Base-by-base conservation (phyloP, 1,140 invertebrate species). In the Prorops nasuta region DNA sequence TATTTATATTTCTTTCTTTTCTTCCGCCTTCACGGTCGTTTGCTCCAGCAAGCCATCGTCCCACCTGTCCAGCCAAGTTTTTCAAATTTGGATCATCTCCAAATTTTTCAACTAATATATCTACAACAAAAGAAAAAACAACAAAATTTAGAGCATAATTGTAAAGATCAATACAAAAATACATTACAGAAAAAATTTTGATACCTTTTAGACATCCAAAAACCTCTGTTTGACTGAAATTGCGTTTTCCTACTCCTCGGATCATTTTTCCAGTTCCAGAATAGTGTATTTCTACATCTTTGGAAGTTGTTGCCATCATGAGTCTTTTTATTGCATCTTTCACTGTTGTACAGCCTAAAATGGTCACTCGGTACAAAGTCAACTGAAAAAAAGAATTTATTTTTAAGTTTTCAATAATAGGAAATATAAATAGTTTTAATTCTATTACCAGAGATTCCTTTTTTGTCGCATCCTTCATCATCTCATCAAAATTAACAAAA, bases 201-300 rank as follows among this genome's bases (percentile, higher is more conserved):
- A 39, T 44, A 54, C 52, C 43, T 40, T 44, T n/a, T 10, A 55
- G 18, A 14, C 48, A 55, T 1, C n/a, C 14, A 37, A 34, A 50
- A 3, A 31, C 21, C 16, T 45, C 31, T 32, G 48, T 55, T 38
- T 12, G 12, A 34, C 43, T 55, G 18, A 55, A 55, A 46, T 51
- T 37, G 46, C 31, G 15, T 21, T 46, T 55, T 34, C 22, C 24
- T 15, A 20, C n/a, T 16, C 53, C 53, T 15, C 36, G 18, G 24
- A 44, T 35, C 17, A 15, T n/a, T 42, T 35, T 34, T n/a, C 43
- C 43, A 8, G 48, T 37, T 8, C 43, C 43, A 3, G 43, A 42
- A 28, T 50, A 51, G 3, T 41, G 12, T 12, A 37, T 16, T 31
- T 37, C 31, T 9, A 50, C 48, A 16, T 19, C 21, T 37, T 46